Evolutionary conservation across 2,113 vertebrate species (phyloP).

Genomic region (mouse (Mus musculus)): DNA sequence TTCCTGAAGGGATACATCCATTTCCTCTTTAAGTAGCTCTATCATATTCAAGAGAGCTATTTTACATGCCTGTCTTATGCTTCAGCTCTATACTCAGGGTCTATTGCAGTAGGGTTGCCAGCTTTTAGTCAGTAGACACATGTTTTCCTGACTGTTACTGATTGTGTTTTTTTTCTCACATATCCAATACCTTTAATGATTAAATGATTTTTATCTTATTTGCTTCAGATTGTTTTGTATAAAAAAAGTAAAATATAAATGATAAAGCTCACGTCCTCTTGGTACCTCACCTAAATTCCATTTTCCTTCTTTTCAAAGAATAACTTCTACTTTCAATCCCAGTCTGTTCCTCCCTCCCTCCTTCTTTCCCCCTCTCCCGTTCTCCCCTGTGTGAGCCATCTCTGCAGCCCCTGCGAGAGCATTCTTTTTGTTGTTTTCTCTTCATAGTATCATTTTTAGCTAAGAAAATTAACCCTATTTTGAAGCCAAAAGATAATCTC

Average conservation of each 20-base stretch:
- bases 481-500: not conserved
- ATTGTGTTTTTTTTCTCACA: not conserved
- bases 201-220: not conserved
- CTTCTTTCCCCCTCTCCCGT: not conserved
- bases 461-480: not conserved
- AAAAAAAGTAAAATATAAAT: slow-evolving; percentile 40
- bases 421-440: not conserved
- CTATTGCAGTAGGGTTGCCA: not conserved
- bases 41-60: not conserved
- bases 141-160: not conserved
- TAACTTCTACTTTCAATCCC: not conserved
- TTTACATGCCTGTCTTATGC: not conserved
- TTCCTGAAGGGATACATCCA: not conserved
- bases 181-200: not conserved
- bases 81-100: not conserved
- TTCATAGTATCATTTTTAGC: not conserved
- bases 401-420: not conserved
- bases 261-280: not conserved
- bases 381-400: not conserved
- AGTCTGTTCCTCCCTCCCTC: not conserved
- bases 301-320: not conserved
- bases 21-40: not conserved
- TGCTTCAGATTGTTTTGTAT: slow-evolving; percentile 42
- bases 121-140: not conserved
- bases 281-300: not conserved